Base-by-base conservation (phyloP, 2,888 invertebrate genomes). In the Hirtodrosophila cameraria region DNA sequence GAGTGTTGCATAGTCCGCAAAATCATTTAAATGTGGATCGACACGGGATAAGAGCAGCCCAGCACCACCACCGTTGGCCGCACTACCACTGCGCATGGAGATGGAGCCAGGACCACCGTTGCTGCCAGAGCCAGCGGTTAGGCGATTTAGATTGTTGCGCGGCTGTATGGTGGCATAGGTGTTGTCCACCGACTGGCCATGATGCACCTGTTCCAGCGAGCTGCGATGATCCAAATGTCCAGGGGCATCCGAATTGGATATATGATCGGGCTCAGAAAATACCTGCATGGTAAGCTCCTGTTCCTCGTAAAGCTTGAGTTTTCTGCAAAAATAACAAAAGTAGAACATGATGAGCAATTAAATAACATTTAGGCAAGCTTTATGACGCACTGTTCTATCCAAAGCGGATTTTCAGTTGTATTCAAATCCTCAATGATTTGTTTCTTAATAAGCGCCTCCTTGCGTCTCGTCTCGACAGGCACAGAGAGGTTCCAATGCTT, bases 281-380 rank as follows among this genome's bases (percentile, higher is more conserved):
- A 97, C 97, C 90, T 97, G 96, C 97, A 97, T 97, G 23, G 97
- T 97, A 53, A 97, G 92, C 90, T 97, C 97, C 90, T 97, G 97
- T 80, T 97, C 97, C 90, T 97, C 97, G 77, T 97, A 97, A 0
- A 97, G 93, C 88, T 97, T 94, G 18, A 97, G 91, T 92, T 97
- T 97, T 84, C 95, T 95, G 71, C 1, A 88, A 54, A 1, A 30
- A 18, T 25, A n/a, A 8, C 9, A 20, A 25, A 1, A 13, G 2
- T n/a, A 11, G 3, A 4, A 15, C 9, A 18, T 9, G 0, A 0
- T 11, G 11, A 0, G 9, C 0, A 0, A n/a, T 0, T 15, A 12
- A 2, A 2, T 27, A 1, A 8, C 1, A 0, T 15, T 4, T 15
- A 15, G 6, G 13, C n/a, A n/a, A n/a, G n/a, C n/a, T n/a, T n/a